Conservation (phyloP, 2,113 vertebrate genomes). For the Charadrius vociferus region DNA sequence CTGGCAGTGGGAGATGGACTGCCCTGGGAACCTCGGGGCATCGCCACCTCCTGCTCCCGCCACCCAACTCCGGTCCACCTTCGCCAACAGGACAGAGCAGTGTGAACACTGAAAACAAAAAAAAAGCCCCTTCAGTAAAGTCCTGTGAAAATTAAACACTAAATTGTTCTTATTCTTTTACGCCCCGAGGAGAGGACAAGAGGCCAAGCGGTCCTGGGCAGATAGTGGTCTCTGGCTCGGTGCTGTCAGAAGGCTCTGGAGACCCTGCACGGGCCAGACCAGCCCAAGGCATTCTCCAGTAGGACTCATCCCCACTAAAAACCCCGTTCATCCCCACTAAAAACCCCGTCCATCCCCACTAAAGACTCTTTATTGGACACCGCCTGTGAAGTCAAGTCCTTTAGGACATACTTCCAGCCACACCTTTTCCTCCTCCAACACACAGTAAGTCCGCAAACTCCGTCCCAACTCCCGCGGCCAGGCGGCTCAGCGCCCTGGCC, state of each 20-base stretch:
- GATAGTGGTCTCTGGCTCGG: not conserved
- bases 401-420: not conserved
- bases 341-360: not conserved
- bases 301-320: not conserved
- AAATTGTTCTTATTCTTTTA: not conserved
- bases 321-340: not conserved
- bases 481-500: not conserved
- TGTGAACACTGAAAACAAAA: fast-evolving
- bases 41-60: not conserved
- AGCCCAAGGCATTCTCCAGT: not conserved
- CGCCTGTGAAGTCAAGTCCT: not conserved
- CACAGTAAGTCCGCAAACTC: not conserved
- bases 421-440: not conserved
- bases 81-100: not conserved
- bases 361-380: not conserved
- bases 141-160: not conserved
- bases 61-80: not conserved
- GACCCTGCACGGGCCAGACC: not conserved
- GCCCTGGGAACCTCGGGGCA: not conserved
- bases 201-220: not conserved
- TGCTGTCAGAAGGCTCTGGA: not conserved
- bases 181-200: not conserved
- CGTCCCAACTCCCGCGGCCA: not conserved
- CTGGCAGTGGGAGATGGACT: not conserved
- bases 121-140: not conserved